phyloP scores from a whole-genome alignment of 2,888 invertebrate species.

The Luperina nickerlii region DNA sequence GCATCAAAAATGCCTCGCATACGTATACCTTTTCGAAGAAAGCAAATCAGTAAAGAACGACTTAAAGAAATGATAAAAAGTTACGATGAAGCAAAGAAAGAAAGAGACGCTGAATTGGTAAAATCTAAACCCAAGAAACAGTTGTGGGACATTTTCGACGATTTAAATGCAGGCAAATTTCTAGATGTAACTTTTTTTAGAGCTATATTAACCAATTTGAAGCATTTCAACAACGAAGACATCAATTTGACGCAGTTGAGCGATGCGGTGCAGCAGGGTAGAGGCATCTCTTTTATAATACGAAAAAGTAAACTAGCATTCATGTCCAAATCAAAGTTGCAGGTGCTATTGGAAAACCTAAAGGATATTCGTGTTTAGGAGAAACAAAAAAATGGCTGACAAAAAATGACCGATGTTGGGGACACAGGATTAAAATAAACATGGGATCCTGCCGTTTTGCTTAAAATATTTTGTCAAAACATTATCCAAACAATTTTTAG shows the following conservation, averaged over 20 bases:
- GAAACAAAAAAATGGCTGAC: not conserved
- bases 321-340: not conserved
- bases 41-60: not conserved
- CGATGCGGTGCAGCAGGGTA: not conserved
- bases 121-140: not conserved
- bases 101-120: not conserved
- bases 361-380: not conserved
- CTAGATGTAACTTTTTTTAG: not conserved
- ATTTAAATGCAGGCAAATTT: not conserved
- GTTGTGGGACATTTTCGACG: not conserved
- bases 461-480: no score
- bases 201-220: not conserved
- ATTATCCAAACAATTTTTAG: no score
- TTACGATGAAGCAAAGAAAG: conserved; percentile 8
- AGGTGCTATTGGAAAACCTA: not conserved
- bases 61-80: conserved; percentile 6
- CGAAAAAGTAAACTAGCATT: not conserved
- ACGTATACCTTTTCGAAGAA: not conserved
- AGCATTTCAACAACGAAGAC: not conserved
- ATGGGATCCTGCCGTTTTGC: not conserved
- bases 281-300: not conserved
- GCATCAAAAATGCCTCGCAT: not conserved
- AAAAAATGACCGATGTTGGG: not conserved
- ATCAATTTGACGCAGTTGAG: not conserved
- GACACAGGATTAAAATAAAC: not conserved